A percentile compares a stretch with the other conserved stretches of the same genome.
phyloP scores from a whole-genome alignment of 2,797 vertebrate genomes.

The Melanogrammus aeglefinus region DNA sequence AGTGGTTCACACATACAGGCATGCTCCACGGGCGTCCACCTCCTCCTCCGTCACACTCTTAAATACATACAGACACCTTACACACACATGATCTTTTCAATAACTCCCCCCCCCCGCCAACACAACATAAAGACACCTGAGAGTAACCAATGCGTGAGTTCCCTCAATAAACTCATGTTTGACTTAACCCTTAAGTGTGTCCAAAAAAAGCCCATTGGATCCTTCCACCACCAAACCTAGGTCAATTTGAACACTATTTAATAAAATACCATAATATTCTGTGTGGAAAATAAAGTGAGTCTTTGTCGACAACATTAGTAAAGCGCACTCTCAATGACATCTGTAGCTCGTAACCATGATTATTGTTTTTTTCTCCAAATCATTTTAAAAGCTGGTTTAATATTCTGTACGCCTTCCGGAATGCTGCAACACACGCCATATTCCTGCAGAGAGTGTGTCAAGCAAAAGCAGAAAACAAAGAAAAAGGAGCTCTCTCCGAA shows the following conservation, averaged over 20 bases:
- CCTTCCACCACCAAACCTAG: background rate
- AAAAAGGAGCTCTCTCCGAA: no score
- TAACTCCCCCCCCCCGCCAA: background rate
- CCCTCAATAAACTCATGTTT: background rate
- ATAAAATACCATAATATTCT: background rate
- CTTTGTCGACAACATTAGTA: background rate
- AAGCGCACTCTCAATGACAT: background rate
- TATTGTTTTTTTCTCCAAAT: background rate
- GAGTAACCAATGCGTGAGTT: background rate
- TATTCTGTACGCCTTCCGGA: background rate
- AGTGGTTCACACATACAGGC: constrained; percentile 49
- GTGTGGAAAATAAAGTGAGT: background rate
- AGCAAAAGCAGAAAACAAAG: no score
- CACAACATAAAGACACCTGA: background rate
- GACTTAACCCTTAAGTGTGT: background rate
- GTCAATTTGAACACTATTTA: background rate
- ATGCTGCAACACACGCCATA: background rate
- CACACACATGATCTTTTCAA: background rate
- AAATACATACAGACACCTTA: background rate
- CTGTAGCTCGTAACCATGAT: background rate
- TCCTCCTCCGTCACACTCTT: constrained; percentile 35
- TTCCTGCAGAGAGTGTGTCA: no score
- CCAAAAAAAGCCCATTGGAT: background rate
- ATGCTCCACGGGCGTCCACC: constrained; percentile 47
- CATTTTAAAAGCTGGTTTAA: background rate